These are phyloP conservation scores for Caenorhabditis brenneri DNA, from an alignment of 1,140 invertebrate species.

Conservation along the genomic window DNA sequence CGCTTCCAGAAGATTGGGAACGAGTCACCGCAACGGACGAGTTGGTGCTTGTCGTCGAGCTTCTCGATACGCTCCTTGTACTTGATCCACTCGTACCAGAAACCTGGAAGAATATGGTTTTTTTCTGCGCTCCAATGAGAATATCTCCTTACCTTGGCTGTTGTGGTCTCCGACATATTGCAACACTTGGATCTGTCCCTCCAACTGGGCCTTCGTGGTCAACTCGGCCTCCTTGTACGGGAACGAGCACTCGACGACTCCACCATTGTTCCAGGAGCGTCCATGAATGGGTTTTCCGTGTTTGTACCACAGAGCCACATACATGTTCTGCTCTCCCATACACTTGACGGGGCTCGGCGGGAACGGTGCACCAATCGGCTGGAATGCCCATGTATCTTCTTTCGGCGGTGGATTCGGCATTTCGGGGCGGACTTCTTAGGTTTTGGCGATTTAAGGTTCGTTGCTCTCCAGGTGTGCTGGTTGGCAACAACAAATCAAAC, in stretches of 20 bases:
- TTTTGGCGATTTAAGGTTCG: no score
- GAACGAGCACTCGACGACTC: conserved; percentile 52
- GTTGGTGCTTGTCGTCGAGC: no score
- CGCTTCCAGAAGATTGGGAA: conserved; percentile 50
- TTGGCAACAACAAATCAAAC: no score
- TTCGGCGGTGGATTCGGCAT: conserved; percentile 37
- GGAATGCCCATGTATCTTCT: conserved; percentile 51
- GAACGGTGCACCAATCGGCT: background rate
- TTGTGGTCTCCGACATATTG: conserved; percentile 57
- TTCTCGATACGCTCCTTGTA: no score
- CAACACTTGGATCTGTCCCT: conserved; percentile 41
- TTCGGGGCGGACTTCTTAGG: no score
- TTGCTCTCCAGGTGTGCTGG: no score
- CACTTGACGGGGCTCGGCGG: conserved; percentile 10
- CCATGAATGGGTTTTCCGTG: conserved; percentile 32
- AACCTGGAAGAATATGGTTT: no score
- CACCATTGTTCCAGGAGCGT: conserved; percentile 47
- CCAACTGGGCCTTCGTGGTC: conserved; percentile 39
- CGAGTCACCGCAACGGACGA: conserved; percentile 44
- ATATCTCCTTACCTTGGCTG: conserved; percentile 37
- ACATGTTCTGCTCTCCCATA: conserved; percentile 48
- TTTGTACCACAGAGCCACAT: conserved; percentile 53
- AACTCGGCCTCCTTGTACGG: conserved; percentile 46
- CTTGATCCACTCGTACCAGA: no score
- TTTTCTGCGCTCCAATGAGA: no score